phyloP scores from a whole-genome alignment of 2,888 invertebrate genomes.

The Minunthozetes semirufus region DNA sequence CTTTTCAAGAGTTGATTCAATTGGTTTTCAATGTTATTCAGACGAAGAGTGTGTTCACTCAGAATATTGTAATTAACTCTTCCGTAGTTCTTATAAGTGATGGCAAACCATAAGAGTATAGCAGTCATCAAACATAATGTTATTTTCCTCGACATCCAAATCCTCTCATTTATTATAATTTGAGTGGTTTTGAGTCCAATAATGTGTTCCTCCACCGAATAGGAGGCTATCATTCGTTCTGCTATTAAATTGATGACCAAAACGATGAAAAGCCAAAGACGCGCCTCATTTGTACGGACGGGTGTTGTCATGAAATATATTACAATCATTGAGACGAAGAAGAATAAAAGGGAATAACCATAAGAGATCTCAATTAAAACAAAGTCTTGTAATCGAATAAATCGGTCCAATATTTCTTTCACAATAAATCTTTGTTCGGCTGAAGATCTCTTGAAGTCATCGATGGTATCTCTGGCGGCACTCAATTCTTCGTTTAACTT shows the following conservation, averaged over 20 bases:
- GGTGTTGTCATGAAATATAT: conserved; percentile 57
- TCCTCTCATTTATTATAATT: conserved; percentile 19
- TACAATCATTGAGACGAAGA: conserved; percentile 53
- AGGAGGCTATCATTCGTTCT: conserved; percentile 48
- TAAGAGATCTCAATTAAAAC: conserved; percentile 60
- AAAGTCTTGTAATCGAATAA: conserved; percentile 57
- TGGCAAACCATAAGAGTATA: conserved; percentile 22
- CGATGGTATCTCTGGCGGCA: conserved; percentile 46
- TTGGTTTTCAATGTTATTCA: conserved; percentile 30
- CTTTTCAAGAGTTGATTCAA: background rate
- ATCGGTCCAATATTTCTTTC: conserved; percentile 54
- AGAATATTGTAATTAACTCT: conserved; percentile 29
- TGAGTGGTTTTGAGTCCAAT: background rate
- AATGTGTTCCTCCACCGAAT: conserved; percentile 5
- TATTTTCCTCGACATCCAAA: conserved; percentile 25
- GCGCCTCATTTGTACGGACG: conserved; percentile 54
- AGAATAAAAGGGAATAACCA: conserved; percentile 59
- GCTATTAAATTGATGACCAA: conserved; percentile 53
- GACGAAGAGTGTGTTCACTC: conserved; percentile 20
- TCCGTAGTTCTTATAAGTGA: conserved; percentile 28
- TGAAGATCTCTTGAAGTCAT: conserved; percentile 52
- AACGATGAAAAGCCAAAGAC: conserved; percentile 55
- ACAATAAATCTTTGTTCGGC: conserved; percentile 56
- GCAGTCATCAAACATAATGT: conserved; percentile 1
- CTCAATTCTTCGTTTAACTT: conserved; percentile 45